These are phyloP conservation scores for Volucella zonaria DNA, from an alignment of 2,888 invertebrate genomes.

Conservation along the genomic window DNA sequence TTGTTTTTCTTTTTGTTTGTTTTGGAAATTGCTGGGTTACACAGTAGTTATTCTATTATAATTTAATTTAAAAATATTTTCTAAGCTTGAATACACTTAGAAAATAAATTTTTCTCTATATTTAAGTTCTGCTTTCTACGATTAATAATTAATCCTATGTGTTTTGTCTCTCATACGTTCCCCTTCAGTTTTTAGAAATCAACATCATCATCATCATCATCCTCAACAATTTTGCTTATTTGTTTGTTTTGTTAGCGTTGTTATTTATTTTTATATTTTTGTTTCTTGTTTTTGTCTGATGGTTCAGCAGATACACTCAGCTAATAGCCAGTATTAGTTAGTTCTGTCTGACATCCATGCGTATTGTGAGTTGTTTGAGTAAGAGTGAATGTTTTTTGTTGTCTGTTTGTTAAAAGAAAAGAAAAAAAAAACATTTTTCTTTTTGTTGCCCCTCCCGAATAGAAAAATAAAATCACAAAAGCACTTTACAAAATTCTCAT, in stretches of 20 bases:
- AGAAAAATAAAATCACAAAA: slow-evolving; percentile 71
- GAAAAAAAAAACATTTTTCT: background rate
- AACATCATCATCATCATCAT: slow-evolving; percentile 33
- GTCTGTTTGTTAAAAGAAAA: slow-evolving; percentile 43
- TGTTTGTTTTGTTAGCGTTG: slow-evolving; percentile 33
- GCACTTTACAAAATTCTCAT: slow-evolving; percentile 61
- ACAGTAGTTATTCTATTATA: slow-evolving; percentile 65
- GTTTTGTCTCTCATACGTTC: slow-evolving; percentile 49
- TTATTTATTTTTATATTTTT: background rate
- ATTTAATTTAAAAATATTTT: slow-evolving; percentile 68
- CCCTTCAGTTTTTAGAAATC: slow-evolving; percentile 6
- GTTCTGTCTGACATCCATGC: slow-evolving; percentile 43
- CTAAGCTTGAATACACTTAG: slow-evolving; percentile 67
- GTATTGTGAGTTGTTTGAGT: slow-evolving; percentile 25
- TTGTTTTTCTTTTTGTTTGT: slow-evolving; percentile 35
- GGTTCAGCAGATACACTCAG: slow-evolving; percentile 56
- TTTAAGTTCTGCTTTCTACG: slow-evolving; percentile 63
- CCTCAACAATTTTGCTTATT: background rate
- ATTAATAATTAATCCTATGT: slow-evolving; percentile 63
- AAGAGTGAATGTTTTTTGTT: slow-evolving; percentile 37
- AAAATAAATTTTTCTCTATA: slow-evolving; percentile 59
- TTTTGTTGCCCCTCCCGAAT: slow-evolving; percentile 47
- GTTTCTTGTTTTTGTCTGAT: slow-evolving; percentile 2
- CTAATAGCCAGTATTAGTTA: slow-evolving; percentile 71
- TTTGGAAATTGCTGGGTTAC: slow-evolving; percentile 66